Evolutionary conservation across 2,888 invertebrate species (phyloP), one percentile per base, ranked within the genome.

Genomic region (Drosophila demipolita): DNA sequence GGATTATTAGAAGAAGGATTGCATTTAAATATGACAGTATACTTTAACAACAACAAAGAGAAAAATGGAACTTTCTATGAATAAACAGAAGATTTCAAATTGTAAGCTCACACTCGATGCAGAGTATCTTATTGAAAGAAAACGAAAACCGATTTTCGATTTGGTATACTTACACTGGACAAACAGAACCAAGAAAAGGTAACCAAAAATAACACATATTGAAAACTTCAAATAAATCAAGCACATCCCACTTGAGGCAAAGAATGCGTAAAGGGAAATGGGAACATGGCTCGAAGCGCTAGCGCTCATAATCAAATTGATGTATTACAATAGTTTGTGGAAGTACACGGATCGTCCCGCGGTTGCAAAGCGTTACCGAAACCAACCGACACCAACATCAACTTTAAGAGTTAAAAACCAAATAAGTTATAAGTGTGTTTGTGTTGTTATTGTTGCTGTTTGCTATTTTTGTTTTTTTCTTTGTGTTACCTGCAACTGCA

Each of bases 271-370:
- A 20, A 42, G 59, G 49, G 59, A 61, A 72, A 55, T 54, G 58
- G 55, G 60, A 55, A 69, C 67, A 62, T 72, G 65, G 58, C 60
- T 69, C 58, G 33, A 66, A 73, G 75, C 65, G 54, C 66, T 40
- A 32, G 80, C 49, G 35, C 85, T 82, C 82, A 90, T 90, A 87
- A 86, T 87, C 78, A 83, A 88, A 90, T 90, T 88, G 89, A 88
- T 90, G 89, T 81, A 89, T 88, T 90, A 90, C 90, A 78, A 79
- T 82, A 85, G 81, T 79, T 89, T 85, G 75, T 82, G 81, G 89
- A 80, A 89, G 75, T 72, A 64, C 70, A 67, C 35, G 62, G 66
- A 67, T 73, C 73, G 68, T 63, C 75, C 66, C 26, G 64, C 49
- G 80, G 64, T 73, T 69, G 75, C 73, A 75, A 85, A 83, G 82